Evolutionary conservation across 2,888 invertebrate species (phyloP), one percentile per base, ranked within the genome.

Genomic region (Muscina levida): DNA sequence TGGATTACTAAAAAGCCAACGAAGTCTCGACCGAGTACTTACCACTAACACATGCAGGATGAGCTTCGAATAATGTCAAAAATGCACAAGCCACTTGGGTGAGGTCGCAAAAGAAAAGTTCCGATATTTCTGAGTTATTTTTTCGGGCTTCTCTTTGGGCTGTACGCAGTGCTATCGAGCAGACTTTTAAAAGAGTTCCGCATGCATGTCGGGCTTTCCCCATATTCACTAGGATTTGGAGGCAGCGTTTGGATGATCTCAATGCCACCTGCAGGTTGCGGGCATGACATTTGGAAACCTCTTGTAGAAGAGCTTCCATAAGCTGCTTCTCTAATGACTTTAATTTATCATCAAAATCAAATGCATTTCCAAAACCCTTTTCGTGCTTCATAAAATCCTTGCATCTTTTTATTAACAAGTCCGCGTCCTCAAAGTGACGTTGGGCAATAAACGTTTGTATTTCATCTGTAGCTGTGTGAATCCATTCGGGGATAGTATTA

Each of bases 401-500:
- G 0, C 93, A 92, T 85, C 93, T 94, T 84, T 95, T 95, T 84
- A 98, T 93, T 13, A 97, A 91, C 82, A 94, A 93, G 83, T 97
- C 95, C 0, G 98, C 97, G 87, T 96, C 97, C 89, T 98, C 97
- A 88, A 98, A 98, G 90, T 98, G 97, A 85, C 98, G 93, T 90
- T 98, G 97, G 0, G 98, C 98, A 83, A 98, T 96, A 85, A 95
- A 94, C 13, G 98, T 97, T 91, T 99, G 98, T 72, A 99, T 91
- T 90, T 98, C 98, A 89, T 98, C 98, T 0, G 97, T 95, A 2
- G 97, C 94, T 90, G 98, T 97, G 74, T 94, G 91, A 72, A 98
- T 91, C 98, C 98, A 98, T 87, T 97, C 97, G 0, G 97, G 96
- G 0, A 87, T 88, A 82, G 86, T 85, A 72, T 88, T 89, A 79